These are phyloP conservation scores for Polypedilum pembai DNA, from an alignment of 1,140 invertebrate species.

Conservation along the genomic window DNA sequence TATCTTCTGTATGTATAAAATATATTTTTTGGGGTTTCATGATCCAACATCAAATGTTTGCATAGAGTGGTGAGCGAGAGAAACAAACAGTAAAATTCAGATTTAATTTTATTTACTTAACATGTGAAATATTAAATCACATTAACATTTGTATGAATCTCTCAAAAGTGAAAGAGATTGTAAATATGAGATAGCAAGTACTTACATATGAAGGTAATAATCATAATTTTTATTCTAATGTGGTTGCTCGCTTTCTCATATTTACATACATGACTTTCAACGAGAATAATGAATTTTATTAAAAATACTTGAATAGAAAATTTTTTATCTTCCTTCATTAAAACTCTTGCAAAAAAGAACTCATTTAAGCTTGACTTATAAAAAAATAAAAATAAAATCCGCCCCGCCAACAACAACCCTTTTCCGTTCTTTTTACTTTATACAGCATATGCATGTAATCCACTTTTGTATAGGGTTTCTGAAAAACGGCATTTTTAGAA, in stretches of 20 bases:
- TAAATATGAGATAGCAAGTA: slow-evolving; percentile 7
- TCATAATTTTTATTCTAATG: slow-evolving; percentile 25
- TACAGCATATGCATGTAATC: too few relatives aligned
- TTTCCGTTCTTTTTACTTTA: too few relatives aligned
- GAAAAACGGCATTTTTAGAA: too few relatives aligned
- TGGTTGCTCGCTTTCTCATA: slow-evolving; percentile 12
- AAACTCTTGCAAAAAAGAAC: slow-evolving; percentile 6
- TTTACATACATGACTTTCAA: background rate
- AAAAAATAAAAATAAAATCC: too few relatives aligned
- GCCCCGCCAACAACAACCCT: too few relatives aligned
- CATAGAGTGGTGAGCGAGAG: slow-evolving; percentile 30
- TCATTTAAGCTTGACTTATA: background rate
- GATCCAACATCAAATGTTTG: slow-evolving; percentile 30
- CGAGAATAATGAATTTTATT: slow-evolving; percentile 21
- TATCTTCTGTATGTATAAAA: slow-evolving; percentile 31
- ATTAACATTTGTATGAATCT: background rate
- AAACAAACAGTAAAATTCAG: background rate
- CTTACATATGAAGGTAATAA: slow-evolving; percentile 16
- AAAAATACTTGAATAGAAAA: slow-evolving; percentile 15
- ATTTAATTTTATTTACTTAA: slow-evolving; percentile 29
- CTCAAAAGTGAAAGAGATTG: background rate
- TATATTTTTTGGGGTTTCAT: slow-evolving; percentile 31
- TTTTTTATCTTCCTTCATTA: background rate
- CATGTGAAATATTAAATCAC: background rate
- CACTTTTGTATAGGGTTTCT: too few relatives aligned